Conservation (phyloP, 2,888 invertebrate species). For the Liposcelis brunnea region DNA sequence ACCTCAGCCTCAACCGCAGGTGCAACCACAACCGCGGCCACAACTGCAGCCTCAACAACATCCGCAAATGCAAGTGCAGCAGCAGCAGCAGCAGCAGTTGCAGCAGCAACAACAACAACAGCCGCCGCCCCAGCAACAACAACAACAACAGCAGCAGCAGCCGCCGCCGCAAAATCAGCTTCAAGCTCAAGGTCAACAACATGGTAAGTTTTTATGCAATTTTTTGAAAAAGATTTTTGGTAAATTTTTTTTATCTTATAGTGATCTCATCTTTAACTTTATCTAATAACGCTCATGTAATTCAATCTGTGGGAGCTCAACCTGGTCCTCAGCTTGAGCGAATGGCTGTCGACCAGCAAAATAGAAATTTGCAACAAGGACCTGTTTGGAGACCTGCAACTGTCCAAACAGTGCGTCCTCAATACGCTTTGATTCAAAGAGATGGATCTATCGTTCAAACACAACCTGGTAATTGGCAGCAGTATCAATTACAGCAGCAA, state of each 20-base stretch:
- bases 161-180: not conserved
- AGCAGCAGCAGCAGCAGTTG: constrained; percentile 12
- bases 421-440: too few species aligned
- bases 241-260: constrained; percentile 50
- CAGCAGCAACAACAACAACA: constrained; percentile 8
- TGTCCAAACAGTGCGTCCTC: too few species aligned
- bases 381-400: too few species aligned
- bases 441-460: too few species aligned
- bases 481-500: constrained; percentile 28
- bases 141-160: constrained; percentile 3
- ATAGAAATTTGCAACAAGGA: too few species aligned
- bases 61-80: constrained; percentile 12
- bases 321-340: too few species aligned
- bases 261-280: constrained; percentile 28
- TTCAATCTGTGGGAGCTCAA: too few species aligned
- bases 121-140: not conserved
- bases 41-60: constrained; percentile 15
- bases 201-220: not conserved
- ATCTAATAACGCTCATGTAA: too few species aligned
- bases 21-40: constrained; percentile 13
- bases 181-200: constrained; percentile 10
- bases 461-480: too few species aligned
- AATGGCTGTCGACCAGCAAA: too few species aligned
- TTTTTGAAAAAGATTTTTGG: constrained; percentile 11
- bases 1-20: constrained; percentile 21